Evolutionary conservation across 2,888 invertebrate species (phyloP), one percentile per base, ranked within the genome.

Genomic region (Chirona hameri): DNA sequence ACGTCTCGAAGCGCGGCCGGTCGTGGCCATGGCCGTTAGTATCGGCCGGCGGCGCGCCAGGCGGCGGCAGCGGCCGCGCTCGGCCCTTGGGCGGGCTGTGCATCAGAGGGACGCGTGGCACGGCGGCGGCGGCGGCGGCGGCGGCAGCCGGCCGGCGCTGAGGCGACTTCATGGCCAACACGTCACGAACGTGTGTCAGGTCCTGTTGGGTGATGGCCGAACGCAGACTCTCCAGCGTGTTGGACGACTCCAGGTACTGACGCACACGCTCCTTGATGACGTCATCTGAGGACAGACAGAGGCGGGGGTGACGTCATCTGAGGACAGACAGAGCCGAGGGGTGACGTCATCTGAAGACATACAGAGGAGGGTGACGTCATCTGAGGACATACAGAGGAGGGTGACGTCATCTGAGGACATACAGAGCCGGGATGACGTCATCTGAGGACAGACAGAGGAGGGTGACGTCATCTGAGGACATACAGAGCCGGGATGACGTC

Each of bases 1-100:
- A 98, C 83, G 96, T 95, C 89, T 96, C 96, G 89, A 95, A 96
- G 88, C 86, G 86, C 82, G 86, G 86, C 81, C 85, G 84, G 48
- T 85, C 86, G 81, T 85, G 85, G 69, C 82, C 81, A 15, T 81
- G 82, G 52, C 82, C 83, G 65, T 83, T 82, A 18, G 83, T 83
- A 81, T 79, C 83, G 82, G 52, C 83, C 80, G 24, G 83, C 39
- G 39, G 21, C 46, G 31, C 79, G 76, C 31, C 60, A 81, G 83
- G 83, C 39, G 81, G 82, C 39, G 83, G 82, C 55, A 83, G 83
- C 29, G 46, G 82, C 18, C 52, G 65, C 18, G 81, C 31, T 15
- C 79, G 48, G 12, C 27, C 27, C 81, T 79, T 80, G 39, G 79
- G 79, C 29, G 82, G 57, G 18, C 65, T 48, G 60, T 82, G 80